Percentiles rank a stretch among this genome's conserved stretches.
phyloP scores from a whole-genome alignment of 2,888 invertebrate genomes.

The Seira musarum region DNA sequence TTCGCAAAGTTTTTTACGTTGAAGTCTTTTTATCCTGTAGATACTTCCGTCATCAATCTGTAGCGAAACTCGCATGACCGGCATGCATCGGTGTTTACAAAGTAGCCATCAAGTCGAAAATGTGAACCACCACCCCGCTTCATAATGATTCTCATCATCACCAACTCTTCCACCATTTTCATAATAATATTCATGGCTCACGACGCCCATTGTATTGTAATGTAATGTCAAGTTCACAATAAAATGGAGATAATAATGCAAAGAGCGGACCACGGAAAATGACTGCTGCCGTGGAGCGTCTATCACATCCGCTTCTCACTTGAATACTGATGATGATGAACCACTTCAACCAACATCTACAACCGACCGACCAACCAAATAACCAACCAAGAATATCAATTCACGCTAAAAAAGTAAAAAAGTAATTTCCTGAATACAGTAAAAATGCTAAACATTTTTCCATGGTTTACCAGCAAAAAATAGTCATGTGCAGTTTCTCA shows the following conservation, averaged over 20 bases:
- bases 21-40: too few species aligned
- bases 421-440: slow-evolving; percentile 52
- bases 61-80: too few species aligned
- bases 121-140: not conserved
- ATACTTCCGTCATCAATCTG: too few species aligned
- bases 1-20: too few species aligned
- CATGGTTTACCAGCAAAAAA: not conserved
- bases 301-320: not conserved
- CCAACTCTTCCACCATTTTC: slow-evolving; percentile 30
- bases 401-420: not conserved
- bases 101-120: too few species aligned
- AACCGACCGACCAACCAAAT: slow-evolving; percentile 20
- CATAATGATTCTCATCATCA: slow-evolving; percentile 11
- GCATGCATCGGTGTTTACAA: too few species aligned
- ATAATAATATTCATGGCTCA: slow-evolving; percentile 49
- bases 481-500: too few species aligned
- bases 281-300: not conserved
- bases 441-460: slow-evolving; percentile 38
- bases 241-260: slow-evolving; percentile 50
- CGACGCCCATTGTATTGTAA: slow-evolving; percentile 57
- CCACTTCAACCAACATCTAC: slow-evolving; percentile 1
- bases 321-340: slow-evolving; percentile 29
- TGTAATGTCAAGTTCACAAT: slow-evolving; percentile 52
- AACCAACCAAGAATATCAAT: too few species aligned
- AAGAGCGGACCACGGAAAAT: slow-evolving; percentile 50